phyloP scores from a whole-genome alignment of 2,797 vertebrate species.

The Pyrocephalus nanus region DNA sequence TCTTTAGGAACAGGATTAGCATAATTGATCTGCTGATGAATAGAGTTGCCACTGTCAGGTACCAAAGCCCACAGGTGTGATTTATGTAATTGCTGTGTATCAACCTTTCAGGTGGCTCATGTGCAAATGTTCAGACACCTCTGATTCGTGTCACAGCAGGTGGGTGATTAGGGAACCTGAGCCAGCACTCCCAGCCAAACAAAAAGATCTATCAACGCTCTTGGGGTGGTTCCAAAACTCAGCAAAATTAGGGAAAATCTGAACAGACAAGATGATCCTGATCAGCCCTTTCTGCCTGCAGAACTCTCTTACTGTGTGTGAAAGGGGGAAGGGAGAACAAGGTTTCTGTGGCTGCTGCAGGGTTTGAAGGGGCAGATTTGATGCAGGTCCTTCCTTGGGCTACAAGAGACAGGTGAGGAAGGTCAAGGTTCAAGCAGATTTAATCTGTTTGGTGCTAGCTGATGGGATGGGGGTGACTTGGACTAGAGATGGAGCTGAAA shows the following conservation, averaged over 20 bases:
- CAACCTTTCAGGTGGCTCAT: neutral
- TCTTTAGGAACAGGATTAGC: neutral
- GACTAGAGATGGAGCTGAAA: neutral
- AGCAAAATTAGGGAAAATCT: neutral
- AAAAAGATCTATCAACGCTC: neutral
- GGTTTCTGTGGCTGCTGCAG: neutral
- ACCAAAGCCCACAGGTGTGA: neutral
- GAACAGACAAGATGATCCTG: neutral
- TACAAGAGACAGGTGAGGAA: neutral
- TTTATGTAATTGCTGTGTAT: neutral
- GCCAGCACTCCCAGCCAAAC: neutral
- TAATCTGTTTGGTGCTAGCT: neutral
- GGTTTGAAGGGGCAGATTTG: neutral
- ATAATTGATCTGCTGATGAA: neutral
- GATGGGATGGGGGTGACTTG: neutral
- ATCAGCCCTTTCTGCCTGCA: neutral
- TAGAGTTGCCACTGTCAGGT: neutral
- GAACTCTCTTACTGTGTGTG: neutral
- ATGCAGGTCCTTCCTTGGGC: neutral
- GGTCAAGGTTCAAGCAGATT: neutral
- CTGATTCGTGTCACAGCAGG: neutral
- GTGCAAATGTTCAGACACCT: neutral
- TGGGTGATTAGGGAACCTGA: neutral
- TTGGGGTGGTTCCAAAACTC: neutral
- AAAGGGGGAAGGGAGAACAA: neutral